These are phyloP conservation scores for Marmota monax DNA, from an alignment of 2,113 vertebrate genomes.

Conservation along the genomic window DNA sequence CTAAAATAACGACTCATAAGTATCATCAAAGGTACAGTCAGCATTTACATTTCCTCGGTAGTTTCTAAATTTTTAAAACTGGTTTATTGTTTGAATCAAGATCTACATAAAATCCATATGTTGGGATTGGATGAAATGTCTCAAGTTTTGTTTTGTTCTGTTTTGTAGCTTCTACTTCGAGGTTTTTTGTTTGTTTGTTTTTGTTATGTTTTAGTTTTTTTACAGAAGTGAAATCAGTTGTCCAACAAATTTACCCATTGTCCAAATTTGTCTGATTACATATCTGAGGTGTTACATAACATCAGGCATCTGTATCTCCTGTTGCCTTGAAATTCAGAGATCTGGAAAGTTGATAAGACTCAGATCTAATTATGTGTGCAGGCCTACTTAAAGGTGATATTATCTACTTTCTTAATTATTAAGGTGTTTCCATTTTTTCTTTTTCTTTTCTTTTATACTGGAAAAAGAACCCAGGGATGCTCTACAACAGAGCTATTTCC, in stretches of 20 bases:
- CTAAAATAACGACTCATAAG: conserved; percentile 10
- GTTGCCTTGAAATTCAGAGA: conserved; percentile 20
- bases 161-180: conserved; percentile 19
- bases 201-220: not conserved
- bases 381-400: not conserved
- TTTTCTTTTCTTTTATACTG: not conserved
- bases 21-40: not conserved
- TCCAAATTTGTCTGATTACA: not conserved
- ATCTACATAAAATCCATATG: not conserved
- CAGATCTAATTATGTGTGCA: not conserved
- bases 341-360: not conserved
- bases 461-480: not conserved
- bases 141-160: not conserved
- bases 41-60: not conserved
- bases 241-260: not conserved
- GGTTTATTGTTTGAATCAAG: not conserved
- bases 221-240: not conserved
- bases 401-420: not conserved
- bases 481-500: not conserved
- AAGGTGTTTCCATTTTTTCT: not conserved
- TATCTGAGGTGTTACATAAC: not conserved
- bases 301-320: not conserved
- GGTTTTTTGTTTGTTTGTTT: not conserved
- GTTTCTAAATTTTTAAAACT: conserved; percentile 9
- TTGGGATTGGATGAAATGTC: conserved; percentile 41